A percentile compares a stretch with the other conserved stretches of the same genome.
Evolutionary conservation across 2,113 vertebrate species (phyloP).

Genomic region (Cyphomyrus discorhynchus): DNA sequence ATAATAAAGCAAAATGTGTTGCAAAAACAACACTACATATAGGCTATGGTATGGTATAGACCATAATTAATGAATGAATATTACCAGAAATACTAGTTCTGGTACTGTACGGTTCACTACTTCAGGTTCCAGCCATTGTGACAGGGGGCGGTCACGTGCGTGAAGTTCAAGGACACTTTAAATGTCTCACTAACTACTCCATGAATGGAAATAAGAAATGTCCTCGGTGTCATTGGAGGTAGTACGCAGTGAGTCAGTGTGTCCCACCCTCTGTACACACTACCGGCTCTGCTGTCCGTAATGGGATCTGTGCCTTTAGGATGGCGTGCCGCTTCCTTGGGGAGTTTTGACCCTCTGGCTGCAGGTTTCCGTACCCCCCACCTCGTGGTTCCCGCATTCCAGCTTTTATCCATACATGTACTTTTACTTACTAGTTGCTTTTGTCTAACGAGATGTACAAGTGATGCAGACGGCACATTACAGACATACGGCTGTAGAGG

Average conservation of each 20-base stretch:
- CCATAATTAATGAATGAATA: background rate
- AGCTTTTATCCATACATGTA: background rate
- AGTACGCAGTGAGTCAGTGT: background rate
- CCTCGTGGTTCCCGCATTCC: background rate
- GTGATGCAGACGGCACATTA: background rate
- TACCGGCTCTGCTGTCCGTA: background rate
- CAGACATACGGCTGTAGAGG: background rate
- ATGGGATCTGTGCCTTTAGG: background rate
- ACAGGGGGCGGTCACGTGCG: background rate
- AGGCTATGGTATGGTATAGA: background rate
- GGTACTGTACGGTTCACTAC: background rate
- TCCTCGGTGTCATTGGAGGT: background rate
- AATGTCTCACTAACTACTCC: background rate
- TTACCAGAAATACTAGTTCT: background rate
- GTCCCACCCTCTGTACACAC: background rate
- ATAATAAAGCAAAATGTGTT: background rate
- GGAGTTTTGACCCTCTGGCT: background rate
- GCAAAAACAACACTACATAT: background rate
- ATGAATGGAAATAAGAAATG: background rate
- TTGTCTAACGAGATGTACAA: background rate
- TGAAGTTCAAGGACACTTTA: background rate
- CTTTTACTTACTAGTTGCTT: background rate
- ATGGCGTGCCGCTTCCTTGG: background rate
- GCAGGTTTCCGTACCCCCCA: background rate
- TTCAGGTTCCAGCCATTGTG: background rate